These are phyloP conservation scores for Lycaena phlaeas DNA, from an alignment of 2,888 invertebrate genomes.

Conservation along the genomic window DNA sequence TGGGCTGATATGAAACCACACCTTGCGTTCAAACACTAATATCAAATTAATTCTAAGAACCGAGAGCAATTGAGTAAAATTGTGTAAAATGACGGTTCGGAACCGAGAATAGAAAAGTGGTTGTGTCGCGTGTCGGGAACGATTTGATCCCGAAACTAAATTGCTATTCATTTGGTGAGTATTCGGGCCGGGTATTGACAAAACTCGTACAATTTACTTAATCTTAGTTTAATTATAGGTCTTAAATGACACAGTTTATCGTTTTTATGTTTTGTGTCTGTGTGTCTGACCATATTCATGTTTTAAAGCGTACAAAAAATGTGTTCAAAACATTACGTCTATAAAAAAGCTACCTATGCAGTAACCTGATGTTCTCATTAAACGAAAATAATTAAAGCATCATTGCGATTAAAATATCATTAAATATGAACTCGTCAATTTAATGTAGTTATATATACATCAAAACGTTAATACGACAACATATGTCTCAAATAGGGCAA, in stretches of 20 bases:
- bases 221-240: conserved; percentile 21
- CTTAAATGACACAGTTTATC: no score
- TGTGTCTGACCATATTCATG: no score
- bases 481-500: no score
- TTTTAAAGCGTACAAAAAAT: neutral
- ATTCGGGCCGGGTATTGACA: conserved; percentile 61
- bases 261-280: no score
- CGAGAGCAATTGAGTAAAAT: conserved; percentile 70
- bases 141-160: conserved; percentile 70
- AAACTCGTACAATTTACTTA: conserved; percentile 47
- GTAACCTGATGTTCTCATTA: no score
- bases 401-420: no score
- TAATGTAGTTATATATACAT: no score
- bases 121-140: conserved; percentile 70
- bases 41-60: conserved; percentile 71
- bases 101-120: conserved; percentile 70
- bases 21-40: conserved; percentile 71
- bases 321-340: neutral
- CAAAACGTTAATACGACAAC: no score
- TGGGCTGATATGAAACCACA: conserved; percentile 59
- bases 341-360: no score
- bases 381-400: no score
- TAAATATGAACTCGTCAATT: no score
- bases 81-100: conserved; percentile 71
- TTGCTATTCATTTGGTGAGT: conserved; percentile 70